Evolutionary conservation across 2,113 vertebrate genomes (phyloP).

Genomic region (Diadophis punctatus): DNA sequence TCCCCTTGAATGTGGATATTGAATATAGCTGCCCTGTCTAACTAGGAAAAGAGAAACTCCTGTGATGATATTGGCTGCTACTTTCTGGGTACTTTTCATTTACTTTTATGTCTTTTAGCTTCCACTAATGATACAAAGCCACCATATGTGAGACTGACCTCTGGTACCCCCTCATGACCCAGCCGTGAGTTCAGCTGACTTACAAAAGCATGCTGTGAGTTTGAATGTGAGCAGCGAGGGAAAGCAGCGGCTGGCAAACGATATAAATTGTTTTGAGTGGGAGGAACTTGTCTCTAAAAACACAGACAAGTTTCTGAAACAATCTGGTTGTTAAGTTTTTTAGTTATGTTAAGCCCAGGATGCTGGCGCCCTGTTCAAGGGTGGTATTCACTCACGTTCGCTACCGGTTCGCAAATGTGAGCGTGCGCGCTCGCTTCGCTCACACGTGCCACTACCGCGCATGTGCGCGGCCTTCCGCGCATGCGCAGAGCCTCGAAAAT

Average conservation of each 20-base stretch:
- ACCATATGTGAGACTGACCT: neutral
- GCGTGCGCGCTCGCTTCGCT: no score
- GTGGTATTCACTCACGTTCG: no score
- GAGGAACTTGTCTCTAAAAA: neutral
- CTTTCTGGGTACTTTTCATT: neutral
- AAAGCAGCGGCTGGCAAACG: neutral
- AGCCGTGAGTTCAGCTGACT: neutral
- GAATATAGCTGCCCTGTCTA: neutral
- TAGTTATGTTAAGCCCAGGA: neutral
- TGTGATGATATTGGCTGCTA: neutral
- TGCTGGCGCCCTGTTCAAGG: neutral
- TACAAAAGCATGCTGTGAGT: neutral
- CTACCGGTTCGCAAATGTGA: no score
- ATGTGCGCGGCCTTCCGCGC: no score
- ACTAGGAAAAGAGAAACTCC: neutral
- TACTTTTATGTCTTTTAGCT: neutral
- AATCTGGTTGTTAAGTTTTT: neutral
- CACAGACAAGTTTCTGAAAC: neutral
- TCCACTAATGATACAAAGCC: neutral
- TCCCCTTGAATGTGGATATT: neutral
- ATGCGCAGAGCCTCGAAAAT: no score
- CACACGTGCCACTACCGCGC: no score
- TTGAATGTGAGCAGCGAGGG: neutral
- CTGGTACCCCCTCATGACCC: neutral
- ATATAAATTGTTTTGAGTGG: neutral